A percentile compares a stretch with the other conserved stretches of the same genome.
Evolutionary conservation across 1,140 invertebrate genomes (phyloP).

Genomic region (Anoplolepis gracilipes): DNA sequence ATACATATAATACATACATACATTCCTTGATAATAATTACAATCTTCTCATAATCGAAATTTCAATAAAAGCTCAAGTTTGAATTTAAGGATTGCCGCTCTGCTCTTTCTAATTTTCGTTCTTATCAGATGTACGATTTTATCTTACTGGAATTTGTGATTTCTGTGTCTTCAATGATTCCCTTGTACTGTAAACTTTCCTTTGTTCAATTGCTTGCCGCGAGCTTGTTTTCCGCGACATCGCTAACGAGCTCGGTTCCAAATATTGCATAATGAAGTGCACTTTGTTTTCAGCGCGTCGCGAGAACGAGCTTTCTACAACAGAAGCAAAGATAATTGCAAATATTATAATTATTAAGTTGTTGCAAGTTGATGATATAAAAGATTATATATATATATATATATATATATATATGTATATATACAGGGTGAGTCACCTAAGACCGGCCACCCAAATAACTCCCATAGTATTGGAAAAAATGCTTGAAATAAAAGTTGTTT

Average conservation of each 20-base stretch:
- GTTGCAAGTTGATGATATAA: background rate
- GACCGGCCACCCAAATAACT: too few relatives aligned
- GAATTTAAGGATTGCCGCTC: background rate
- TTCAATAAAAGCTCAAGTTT: background rate
- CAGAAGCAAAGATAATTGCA: conserved; percentile 42
- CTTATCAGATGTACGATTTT: conserved; percentile 14
- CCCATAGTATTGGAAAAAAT: background rate
- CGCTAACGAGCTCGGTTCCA: conserved; percentile 32
- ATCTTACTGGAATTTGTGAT: background rate
- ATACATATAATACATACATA: background rate
- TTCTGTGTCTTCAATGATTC: conserved; percentile 4
- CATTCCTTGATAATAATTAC: background rate
- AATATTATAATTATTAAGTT: conserved; percentile 33
- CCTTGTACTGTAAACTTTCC: conserved; percentile 21
- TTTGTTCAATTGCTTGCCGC: conserved; percentile 36
- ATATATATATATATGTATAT: too few relatives aligned
- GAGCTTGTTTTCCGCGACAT: conserved; percentile 35
- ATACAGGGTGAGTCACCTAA: too few relatives aligned
- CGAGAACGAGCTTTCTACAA: background rate
- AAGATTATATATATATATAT: background rate
- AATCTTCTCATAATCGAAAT: conserved; percentile 11
- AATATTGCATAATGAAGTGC: conserved; percentile 51
- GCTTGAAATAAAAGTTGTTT: too few relatives aligned
- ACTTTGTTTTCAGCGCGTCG: conserved; percentile 40
- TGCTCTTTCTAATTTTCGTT: background rate